A percentile compares a stretch with the other conserved stretches of the same genome.
Evolutionary conservation across 2,797 vertebrate genomes (phyloP).

Genomic region (Oreortyx pictus): DNA sequence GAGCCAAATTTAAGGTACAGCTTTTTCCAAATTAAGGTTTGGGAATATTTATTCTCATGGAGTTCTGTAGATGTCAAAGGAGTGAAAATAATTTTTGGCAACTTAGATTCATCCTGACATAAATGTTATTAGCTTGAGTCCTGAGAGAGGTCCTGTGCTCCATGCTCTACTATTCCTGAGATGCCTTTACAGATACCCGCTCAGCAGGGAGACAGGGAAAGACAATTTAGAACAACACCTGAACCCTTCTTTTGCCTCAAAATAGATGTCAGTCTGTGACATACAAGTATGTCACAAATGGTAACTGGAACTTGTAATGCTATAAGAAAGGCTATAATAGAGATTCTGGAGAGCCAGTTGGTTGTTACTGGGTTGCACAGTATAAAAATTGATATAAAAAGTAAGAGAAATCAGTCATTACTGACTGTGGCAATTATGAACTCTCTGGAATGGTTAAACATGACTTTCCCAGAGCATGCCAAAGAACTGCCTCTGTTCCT

Average conservation of each 20-base stretch:
- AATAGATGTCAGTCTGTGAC: background rate
- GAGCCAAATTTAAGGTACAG: background rate
- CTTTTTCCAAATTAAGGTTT: background rate
- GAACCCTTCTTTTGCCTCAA: background rate
- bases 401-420: background rate
- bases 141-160: background rate
- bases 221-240: background rate
- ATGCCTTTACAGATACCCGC: background rate
- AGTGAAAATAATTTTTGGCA: slow-evolving; percentile 30
- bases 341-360: background rate
- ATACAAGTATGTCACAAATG: background rate
- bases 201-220: background rate
- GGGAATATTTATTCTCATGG: background rate
- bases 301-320: background rate
- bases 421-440: background rate
- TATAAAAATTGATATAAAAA: background rate
- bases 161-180: background rate
- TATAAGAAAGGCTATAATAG: background rate
- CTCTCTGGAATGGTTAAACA: background rate
- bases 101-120: background rate
- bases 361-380: background rate
- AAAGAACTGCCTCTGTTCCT: background rate
- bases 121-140: background rate
- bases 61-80: background rate
- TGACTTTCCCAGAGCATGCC: background rate